These are phyloP conservation scores for Lanius ludovicianus DNA, from an alignment of 2,113 vertebrate genomes.

Conservation along the genomic window DNA sequence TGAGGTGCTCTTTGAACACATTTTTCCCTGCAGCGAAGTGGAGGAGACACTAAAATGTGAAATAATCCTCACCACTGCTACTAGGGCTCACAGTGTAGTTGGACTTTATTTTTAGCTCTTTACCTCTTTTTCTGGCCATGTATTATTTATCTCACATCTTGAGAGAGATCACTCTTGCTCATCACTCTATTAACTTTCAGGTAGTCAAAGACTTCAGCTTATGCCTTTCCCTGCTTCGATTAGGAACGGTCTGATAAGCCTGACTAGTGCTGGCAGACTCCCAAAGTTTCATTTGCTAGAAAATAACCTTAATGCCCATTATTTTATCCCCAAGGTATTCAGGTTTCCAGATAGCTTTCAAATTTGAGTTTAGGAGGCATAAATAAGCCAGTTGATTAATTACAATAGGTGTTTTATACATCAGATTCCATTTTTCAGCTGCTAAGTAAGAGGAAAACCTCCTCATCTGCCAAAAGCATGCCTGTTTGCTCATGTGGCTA, in stretches of 20 bases:
- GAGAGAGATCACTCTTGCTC: background rate
- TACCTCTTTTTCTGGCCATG: background rate
- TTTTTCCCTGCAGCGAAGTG: background rate
- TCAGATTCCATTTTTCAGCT: background rate
- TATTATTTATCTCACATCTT: conserved; percentile 17
- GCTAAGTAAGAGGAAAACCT: background rate
- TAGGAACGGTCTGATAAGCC: background rate
- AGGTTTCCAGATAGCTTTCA: conserved; percentile 9
- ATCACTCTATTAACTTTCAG: background rate
- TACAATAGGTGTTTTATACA: background rate
- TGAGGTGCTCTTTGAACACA: background rate
- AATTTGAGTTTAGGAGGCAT: conserved; percentile 3
- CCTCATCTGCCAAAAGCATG: background rate
- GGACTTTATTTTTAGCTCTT: conserved; percentile 33
- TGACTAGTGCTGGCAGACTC: background rate
- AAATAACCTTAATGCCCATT: background rate
- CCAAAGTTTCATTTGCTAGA: background rate
- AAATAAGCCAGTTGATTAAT: conserved; percentile 17
- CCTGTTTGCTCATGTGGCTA: background rate
- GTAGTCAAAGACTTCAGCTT: background rate
- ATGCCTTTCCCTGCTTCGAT: background rate
- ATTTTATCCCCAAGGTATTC: background rate
- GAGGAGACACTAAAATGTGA: background rate
- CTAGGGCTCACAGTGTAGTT: background rate
- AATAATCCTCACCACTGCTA: background rate